phyloP scores from a whole-genome alignment of 1,140 invertebrate genomes.

The Panulirus ornatus region DNA sequence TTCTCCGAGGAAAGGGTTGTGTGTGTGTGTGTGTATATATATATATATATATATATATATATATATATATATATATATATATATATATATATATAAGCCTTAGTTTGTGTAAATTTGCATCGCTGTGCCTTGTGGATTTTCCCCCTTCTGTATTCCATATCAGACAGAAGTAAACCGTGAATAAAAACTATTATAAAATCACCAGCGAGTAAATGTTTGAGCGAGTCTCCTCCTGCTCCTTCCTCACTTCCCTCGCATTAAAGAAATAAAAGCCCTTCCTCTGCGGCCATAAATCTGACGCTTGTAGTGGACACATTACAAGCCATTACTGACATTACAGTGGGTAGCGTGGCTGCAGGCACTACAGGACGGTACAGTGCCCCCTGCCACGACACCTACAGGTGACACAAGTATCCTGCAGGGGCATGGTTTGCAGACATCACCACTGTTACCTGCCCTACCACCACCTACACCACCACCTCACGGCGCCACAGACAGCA shows the following conservation, averaged over 20 bases:
- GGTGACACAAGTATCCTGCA: constrained; percentile 30
- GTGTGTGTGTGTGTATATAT: too few relatives aligned
- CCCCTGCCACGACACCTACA: constrained; percentile 40
- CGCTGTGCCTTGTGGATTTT: too few relatives aligned
- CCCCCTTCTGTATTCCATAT: too few relatives aligned
- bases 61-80: too few relatives aligned
- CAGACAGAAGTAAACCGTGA: not conserved
- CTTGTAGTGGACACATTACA: constrained; percentile 58
- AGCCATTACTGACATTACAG: constrained; percentile 64
- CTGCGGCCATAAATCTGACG: constrained; percentile 30
- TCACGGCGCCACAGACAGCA: not conserved
- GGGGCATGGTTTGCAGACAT: constrained; percentile 6
- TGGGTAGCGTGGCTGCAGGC: constrained; percentile 5
- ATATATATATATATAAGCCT: too few relatives aligned
- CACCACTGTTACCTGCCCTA: constrained; percentile 6
- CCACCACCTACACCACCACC: not conserved
- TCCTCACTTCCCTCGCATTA: not conserved
- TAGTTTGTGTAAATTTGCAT: too few relatives aligned
- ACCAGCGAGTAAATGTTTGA: not conserved
- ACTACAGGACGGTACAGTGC: constrained; percentile 38
- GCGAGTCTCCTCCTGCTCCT: too few relatives aligned
- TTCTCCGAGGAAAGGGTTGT: too few relatives aligned
- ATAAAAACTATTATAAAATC: not conserved
- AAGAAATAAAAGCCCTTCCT: constrained; percentile 17
- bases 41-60: too few relatives aligned